Base-by-base conservation (phyloP, 1,140 invertebrate species). In the Spodoptera frugiperda region DNA sequence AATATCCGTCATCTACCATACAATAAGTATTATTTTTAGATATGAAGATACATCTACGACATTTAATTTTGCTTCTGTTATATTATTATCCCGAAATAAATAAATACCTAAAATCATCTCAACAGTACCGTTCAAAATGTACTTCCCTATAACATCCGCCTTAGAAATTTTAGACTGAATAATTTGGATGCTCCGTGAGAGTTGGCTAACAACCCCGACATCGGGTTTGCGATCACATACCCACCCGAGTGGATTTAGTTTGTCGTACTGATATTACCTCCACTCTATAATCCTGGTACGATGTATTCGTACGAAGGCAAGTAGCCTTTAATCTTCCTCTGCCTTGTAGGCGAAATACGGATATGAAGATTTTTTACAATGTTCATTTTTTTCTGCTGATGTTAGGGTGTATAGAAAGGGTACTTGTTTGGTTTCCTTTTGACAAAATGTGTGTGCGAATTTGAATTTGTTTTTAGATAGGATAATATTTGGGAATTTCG, bases 191-290 rank as follows among this genome's bases (percentile, higher is more conserved):
- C 78, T 82, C 71, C 71, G 61, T 54, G 79, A 83, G 83, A 90
- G 89, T 90, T 90, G 76, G 79, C 79, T 87, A 87, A 88, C 87
- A 88, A 87, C 78, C 79, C 68, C 68, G 53, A 72, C 82, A 83
- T 85, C 73, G 82, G 68, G 51, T 44, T 17, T 46, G 51, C 53
- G 68, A 72, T 72, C 68, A 72, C 68, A 72, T 72, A 57, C 53
- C 33, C 30, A 33, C 51, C 51, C 51, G 68, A 46, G 33, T 57
- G 76, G 80, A 83, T 82, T 85, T 77, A 81, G 76, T 83, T 84
- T 73, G 72, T 79, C 82, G 74, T 63, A 51, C 67, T 82, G 83
- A 84, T 75, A 80, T 84, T 84, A 79, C 70, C 55, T 76, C 25
- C 54, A 59, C 65, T 63, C 75, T 77, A 30, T 70, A 79, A 67